These are phyloP conservation scores for Tympanuchus pallidicinctus DNA, from an alignment of 2,113 vertebrate genomes.

Conservation along the genomic window DNA sequence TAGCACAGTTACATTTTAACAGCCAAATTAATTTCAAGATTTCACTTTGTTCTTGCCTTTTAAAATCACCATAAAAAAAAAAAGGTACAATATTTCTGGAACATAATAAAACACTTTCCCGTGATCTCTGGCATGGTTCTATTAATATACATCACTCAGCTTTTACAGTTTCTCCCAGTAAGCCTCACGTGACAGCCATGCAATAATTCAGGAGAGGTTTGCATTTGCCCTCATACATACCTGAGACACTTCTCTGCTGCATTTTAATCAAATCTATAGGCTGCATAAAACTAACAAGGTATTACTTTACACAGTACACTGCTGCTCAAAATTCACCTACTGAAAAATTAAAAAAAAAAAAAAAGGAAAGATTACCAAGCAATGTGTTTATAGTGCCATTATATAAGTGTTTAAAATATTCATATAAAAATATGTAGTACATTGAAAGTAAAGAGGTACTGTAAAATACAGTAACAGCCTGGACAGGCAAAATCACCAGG, in stretches of 20 bases:
- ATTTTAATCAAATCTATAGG: background rate
- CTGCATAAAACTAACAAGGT: background rate
- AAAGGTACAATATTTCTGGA: conserved; percentile 17
- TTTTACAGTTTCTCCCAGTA: conserved; percentile 14
- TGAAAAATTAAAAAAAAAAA: background rate
- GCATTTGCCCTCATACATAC: background rate
- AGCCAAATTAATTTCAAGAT: conserved; percentile 46
- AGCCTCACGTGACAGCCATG: background rate
- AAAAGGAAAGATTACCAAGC: background rate
- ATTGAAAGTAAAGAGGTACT: background rate
- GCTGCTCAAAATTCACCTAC: background rate
- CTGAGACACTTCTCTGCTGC: background rate
- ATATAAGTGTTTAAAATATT: background rate
- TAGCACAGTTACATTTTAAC: conserved; percentile 1
- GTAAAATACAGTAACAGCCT: background rate
- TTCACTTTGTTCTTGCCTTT: conserved; percentile 43
- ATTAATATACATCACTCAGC: conserved; percentile 1
- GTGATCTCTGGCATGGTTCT: background rate
- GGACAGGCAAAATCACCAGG: background rate
- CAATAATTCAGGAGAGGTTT: background rate
- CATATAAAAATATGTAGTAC: background rate
- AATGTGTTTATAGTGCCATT: background rate
- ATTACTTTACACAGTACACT: background rate
- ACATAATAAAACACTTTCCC: conserved; percentile 18
- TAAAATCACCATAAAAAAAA: background rate